These are phyloP conservation scores for Oncopodura yosiiana DNA, from an alignment of 1,140 invertebrate species.

Conservation along the genomic window DNA sequence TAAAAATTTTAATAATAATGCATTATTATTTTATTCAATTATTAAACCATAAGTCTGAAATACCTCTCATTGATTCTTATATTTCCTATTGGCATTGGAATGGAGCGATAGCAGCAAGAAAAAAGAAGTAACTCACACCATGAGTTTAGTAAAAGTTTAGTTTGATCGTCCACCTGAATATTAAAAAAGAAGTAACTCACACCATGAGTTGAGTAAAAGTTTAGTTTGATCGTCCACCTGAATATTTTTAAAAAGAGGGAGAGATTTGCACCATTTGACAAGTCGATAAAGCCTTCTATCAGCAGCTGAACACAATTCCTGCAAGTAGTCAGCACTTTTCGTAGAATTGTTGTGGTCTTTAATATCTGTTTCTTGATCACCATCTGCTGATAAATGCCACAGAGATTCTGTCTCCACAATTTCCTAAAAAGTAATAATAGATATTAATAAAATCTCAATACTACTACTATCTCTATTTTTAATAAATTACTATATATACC, in stretches of 20 bases:
- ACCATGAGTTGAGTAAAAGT: background rate
- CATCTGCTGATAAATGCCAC: conserved; percentile 31
- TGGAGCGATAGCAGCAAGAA: conserved; percentile 55
- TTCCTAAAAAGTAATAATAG: conserved; percentile 18
- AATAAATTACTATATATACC: conserved; percentile 5
- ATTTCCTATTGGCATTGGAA: conserved; percentile 39
- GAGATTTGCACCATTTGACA: conserved; percentile 95
- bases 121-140: conserved; percentile 93
- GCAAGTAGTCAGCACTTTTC: conserved; percentile 67
- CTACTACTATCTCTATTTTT: too few relatives aligned
- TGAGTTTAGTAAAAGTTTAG: conserved; percentile 88
- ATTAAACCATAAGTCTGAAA: too few relatives aligned
- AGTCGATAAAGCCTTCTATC: conserved; percentile 94
- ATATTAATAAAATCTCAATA: background rate
- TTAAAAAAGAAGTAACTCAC: conserved; percentile 30
- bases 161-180: conserved; percentile 86
- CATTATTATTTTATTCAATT: too few relatives aligned
- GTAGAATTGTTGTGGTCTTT: conserved; percentile 49
- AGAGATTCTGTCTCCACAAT: conserved; percentile 34
- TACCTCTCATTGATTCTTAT: conserved; percentile 35
- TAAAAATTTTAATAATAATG: too few relatives aligned
- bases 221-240: conserved; percentile 50
- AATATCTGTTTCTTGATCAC: conserved; percentile 38
- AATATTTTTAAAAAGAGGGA: conserved; percentile 93
- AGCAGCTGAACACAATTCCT: conserved; percentile 82